phyloP scores from a whole-genome alignment of 2,113 vertebrate genomes.

The Calyptommatus sinebrachiatus region DNA sequence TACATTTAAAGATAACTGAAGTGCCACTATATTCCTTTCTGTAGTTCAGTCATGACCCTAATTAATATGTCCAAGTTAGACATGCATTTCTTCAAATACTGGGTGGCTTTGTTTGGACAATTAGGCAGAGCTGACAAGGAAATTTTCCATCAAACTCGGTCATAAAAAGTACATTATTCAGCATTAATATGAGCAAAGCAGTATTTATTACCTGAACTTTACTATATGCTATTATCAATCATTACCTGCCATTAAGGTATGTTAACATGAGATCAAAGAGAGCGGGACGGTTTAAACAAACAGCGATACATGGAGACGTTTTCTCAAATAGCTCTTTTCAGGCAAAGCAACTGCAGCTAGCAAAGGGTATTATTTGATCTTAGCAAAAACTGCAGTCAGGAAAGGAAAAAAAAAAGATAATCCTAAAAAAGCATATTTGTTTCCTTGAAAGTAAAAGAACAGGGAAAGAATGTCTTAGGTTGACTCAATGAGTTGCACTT shows the following conservation, averaged over 20 bases:
- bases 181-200: constrained; percentile 82
- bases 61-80: constrained; percentile 78
- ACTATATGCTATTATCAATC: constrained; percentile 81
- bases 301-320: constrained; percentile 64
- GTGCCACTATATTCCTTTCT: constrained; percentile 77
- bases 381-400: constrained; percentile 67
- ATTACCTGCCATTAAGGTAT: constrained; percentile 86
- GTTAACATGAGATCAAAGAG: constrained; percentile 83
- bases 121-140: constrained; percentile 79
- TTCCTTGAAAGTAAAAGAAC: constrained; percentile 6
- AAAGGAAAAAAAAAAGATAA: no score
- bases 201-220: constrained; percentile 84
- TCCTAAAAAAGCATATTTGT: not conserved
- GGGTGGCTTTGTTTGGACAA: constrained; percentile 82
- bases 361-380: constrained; percentile 56
- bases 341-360: constrained; percentile 54
- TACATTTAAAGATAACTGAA: constrained; percentile 76
- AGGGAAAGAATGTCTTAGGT: not conserved
- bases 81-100: constrained; percentile 78
- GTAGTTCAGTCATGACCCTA: constrained; percentile 78
- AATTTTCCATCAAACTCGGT: constrained; percentile 80
- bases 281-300: constrained; percentile 78
- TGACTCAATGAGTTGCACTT: not conserved
- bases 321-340: constrained; percentile 67
- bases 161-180: constrained; percentile 88